Percentiles rank a stretch among this genome's conserved stretches.
phyloP scores from a whole-genome alignment of 2,113 vertebrate species.

The Bothrops jararaca region DNA sequence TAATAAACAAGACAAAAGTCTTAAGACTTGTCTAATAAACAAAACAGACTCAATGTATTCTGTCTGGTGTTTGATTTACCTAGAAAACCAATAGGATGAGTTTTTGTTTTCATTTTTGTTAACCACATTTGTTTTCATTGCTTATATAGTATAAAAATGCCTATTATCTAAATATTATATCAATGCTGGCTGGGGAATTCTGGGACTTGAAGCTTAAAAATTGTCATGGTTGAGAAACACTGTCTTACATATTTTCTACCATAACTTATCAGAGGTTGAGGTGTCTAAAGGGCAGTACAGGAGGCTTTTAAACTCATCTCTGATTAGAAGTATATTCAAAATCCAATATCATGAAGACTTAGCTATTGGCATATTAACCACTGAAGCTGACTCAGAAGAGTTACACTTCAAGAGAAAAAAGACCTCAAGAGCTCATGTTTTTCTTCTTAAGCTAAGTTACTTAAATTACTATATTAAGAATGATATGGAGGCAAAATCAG shows the following conservation, averaged over 20 bases:
- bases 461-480: neutral
- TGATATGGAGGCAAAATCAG: neutral
- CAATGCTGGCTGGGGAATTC: neutral
- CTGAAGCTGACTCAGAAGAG: neutral
- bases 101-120: constrained; percentile 17
- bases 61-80: constrained; percentile 44
- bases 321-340: neutral
- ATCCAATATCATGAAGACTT: neutral
- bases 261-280: rapidly evolving
- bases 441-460: neutral
- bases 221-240: neutral
- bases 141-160: neutral
- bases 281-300: neutral
- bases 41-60: constrained; percentile 31
- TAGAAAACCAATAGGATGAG: constrained; percentile 17
- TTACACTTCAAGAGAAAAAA: neutral
- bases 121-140: constrained; percentile 25
- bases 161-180: neutral
- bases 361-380: neutral
- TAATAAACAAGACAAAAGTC: constrained; percentile 44
- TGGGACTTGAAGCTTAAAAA: neutral
- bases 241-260: neutral
- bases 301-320: neutral
- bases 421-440: neutral
- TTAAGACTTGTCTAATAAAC: constrained; percentile 35